Percentiles rank a stretch among this genome's conserved stretches.
Conservation (phyloP, 2,113 vertebrate genomes). For the Myotis yumanensis region DNA sequence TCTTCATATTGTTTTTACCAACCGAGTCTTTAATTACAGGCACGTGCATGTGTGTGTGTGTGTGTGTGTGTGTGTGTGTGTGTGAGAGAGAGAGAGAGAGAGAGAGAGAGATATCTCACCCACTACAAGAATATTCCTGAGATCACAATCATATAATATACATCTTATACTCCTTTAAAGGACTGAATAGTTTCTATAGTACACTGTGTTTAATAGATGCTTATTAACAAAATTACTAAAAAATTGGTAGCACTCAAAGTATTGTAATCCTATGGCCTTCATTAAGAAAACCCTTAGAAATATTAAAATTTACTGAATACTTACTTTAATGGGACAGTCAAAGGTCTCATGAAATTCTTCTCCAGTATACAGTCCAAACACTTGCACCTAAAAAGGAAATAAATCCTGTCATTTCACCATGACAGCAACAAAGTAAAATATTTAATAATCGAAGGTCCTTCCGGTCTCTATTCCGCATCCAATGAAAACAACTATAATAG, state of each 20-base stretch:
- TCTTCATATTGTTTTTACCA: not conserved
- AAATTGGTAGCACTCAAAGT: not conserved
- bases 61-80: not conserved
- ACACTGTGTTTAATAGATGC: not conserved
- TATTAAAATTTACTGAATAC: conserved; percentile 70
- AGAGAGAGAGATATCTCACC: not conserved
- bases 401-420: not conserved
- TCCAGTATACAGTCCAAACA: conserved; percentile 95
- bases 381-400: conserved; percentile 90
- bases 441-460: conserved; percentile 17
- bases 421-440: not conserved
- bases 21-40: not conserved
- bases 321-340: conserved; percentile 98
- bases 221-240: not conserved
- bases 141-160: not conserved
- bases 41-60: too few species aligned
- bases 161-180: not conserved
- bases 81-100: too few species aligned
- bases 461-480: not conserved
- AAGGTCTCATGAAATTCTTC: conserved; percentile 98
- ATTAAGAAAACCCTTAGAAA: not conserved
- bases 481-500: conserved; percentile 38
- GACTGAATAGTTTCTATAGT: not conserved
- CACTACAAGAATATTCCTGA: not conserved
- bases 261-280: not conserved